A percentile compares a stretch with the other conserved stretches of the same genome.
These are phyloP conservation scores for Brachystomella parvula DNA, from an alignment of 1,140 invertebrate species.

Conservation along the genomic window DNA sequence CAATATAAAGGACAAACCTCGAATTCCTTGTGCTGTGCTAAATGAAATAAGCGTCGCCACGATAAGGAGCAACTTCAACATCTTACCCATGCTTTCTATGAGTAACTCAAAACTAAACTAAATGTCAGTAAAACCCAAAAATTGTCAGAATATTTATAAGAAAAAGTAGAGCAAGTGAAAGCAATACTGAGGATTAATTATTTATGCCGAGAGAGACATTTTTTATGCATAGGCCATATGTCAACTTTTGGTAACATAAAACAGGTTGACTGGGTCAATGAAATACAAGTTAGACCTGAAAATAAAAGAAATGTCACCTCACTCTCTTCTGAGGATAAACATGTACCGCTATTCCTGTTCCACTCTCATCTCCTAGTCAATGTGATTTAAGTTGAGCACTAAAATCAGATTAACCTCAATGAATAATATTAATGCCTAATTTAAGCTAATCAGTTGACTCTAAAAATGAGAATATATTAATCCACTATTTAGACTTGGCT, in stretches of 20 bases:
- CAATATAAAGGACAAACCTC: background rate
- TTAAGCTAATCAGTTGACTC: background rate
- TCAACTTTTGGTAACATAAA: background rate
- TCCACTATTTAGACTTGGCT: constrained; percentile 15
- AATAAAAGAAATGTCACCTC: background rate
- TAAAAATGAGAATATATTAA: background rate
- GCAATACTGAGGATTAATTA: too few relatives aligned
- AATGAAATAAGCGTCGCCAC: background rate
- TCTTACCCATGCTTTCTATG: background rate
- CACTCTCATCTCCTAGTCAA: background rate
- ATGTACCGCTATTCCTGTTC: background rate
- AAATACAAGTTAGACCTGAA: constrained; percentile 9
- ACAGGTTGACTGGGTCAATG: constrained; percentile 1
- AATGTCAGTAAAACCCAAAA: too few relatives aligned
- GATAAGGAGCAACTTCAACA: background rate
- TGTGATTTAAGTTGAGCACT: background rate
- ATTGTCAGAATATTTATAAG: background rate
- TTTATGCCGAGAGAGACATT: constrained; percentile 6
- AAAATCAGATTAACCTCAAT: background rate
- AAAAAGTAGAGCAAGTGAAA: background rate
- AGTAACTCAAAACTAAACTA: background rate
- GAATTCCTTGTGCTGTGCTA: background rate
- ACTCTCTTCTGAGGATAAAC: background rate
- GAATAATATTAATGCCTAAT: background rate
- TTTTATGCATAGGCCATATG: background rate